Evolutionary conservation across 1,140 invertebrate genomes (phyloP), one percentile per base, ranked within the genome.

Genomic region (Phthorimaea operculella): DNA sequence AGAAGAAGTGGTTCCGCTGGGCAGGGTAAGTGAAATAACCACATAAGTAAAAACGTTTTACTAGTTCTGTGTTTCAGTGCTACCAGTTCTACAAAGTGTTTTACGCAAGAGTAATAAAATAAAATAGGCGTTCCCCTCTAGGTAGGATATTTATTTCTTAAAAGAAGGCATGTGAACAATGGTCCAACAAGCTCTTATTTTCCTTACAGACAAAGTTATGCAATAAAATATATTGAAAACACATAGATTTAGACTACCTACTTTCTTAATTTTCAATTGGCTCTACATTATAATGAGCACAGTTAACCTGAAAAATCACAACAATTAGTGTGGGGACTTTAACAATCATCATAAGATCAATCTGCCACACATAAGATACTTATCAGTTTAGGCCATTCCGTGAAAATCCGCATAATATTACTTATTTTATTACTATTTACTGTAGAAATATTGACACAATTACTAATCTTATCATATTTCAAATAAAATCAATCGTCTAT

Each of bases 141-240:
- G 2, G 21, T 28, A 28, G 21, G 21, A n/a, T 28, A 15, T 36
- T 34, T 28, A 18, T 54, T 60, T 60, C 50, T 55, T 71, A 75
- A 67, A 61, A 74, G 58, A 75, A 73, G 70, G 78, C 78, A 72
- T 69, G 80, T 82, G 80, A 80, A 83, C 79, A 83, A 78, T 78
- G 79, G 77, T 83, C 73, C 80, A 80, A 74, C 80, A 78, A 78
- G 76, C 76, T 80, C 76, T 65, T 50, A 47, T 14, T 70, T 71
- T 67, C 39, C 62, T 60, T 64, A 63, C 12, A 60, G 45, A 72
- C 81, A 83, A 50, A 28, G 21, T 28, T 28, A 61, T 64, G 63
- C 69, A 60, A 63, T 74, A 74, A 70, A 66, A 75, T 75, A 76
- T 70, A 28, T 80, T 73, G 68, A 77, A 66, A 78, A 79, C 72